Evolutionary conservation across 2,797 vertebrate species (phyloP).

Genomic region (Dendrocincla tyrannina): DNA sequence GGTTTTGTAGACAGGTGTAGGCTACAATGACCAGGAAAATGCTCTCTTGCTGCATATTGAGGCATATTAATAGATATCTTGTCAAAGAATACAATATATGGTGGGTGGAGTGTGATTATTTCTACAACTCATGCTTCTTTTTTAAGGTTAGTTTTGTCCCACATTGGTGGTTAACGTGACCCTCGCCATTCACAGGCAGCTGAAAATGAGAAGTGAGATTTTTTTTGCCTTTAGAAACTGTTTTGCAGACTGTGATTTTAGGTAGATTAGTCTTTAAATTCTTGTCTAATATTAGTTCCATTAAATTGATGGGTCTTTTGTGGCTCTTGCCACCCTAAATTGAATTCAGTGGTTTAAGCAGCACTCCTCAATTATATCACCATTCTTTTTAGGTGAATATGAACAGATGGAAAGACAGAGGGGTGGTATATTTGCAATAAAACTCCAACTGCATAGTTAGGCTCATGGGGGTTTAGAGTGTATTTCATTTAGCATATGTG

Average conservation of each 20-base stretch:
- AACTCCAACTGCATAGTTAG: conserved; percentile 48
- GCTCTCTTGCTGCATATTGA: neutral
- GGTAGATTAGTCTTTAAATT: neutral
- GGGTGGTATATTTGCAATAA: conserved; percentile 74
- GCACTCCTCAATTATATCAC: conserved; percentile 52
- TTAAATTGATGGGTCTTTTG: conserved; percentile 14
- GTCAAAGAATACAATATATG: neutral
- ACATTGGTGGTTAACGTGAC: neutral
- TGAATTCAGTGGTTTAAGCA: conserved; percentile 39
- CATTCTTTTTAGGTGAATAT: conserved; percentile 67
- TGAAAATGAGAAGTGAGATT: neutral
- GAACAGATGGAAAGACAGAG: conserved; percentile 67
- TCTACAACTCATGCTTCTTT: neutral
- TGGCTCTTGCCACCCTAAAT: conserved; percentile 37
- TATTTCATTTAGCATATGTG: conserved; percentile 20
- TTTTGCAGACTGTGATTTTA: neutral
- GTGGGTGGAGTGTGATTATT: neutral
- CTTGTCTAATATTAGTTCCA: neutral
- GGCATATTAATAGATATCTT: neutral
- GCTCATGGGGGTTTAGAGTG: conserved; percentile 28
- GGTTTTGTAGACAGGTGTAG: neutral
- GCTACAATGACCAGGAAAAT: neutral
- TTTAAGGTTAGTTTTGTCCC: neutral
- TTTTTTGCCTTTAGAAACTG: neutral
- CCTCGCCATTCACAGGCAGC: neutral